phyloP scores from a whole-genome alignment of 2,113 vertebrate species.

The Gasterosteus aculeatus region DNA sequence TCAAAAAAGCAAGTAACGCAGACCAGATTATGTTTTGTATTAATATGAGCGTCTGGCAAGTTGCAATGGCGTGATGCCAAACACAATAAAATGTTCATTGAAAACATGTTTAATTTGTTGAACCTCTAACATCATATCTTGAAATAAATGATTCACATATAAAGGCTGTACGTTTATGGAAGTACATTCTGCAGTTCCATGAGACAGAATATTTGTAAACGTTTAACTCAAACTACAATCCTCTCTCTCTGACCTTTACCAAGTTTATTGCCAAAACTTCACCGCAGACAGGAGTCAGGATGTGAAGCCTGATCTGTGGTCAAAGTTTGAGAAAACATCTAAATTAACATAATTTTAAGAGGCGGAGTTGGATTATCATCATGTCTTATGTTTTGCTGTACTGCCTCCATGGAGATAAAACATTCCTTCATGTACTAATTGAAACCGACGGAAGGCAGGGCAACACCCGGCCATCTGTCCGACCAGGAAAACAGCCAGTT shows the following conservation, averaged over 20 bases:
- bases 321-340: conserved; percentile 4
- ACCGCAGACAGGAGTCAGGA: conserved; percentile 4
- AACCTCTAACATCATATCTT: background rate
- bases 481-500: background rate
- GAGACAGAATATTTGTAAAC: background rate
- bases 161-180: background rate
- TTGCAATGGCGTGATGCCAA: background rate
- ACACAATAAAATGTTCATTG: background rate
- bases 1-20: background rate
- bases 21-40: background rate
- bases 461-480: background rate
- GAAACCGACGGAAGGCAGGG: background rate
- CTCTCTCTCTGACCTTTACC: background rate
- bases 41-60: background rate
- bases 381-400: background rate
- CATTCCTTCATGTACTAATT: background rate
- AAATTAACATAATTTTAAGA: background rate
- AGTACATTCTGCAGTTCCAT: background rate
- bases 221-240: background rate
- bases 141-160: background rate
- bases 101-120: background rate
- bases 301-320: background rate
- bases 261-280: background rate
- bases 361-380: background rate
- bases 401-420: background rate